These are phyloP conservation scores for Drosophila atripex DNA, from an alignment of 2,888 invertebrate species.

Conservation along the genomic window DNA sequence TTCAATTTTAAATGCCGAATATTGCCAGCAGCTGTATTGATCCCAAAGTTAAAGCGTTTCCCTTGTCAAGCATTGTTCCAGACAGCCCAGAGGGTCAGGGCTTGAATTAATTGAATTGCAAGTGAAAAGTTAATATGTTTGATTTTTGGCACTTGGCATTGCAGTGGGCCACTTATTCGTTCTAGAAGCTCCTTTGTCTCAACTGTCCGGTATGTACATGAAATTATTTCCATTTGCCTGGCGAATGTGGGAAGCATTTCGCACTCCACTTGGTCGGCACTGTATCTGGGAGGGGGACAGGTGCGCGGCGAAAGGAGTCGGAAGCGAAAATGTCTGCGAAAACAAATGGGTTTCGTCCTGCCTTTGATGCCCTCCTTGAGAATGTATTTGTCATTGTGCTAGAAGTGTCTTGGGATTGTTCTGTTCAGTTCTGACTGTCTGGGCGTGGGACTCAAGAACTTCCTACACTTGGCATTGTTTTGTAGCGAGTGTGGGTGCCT, in stretches of 20 bases:
- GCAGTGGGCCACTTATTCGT: neutral
- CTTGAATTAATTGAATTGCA: neutral
- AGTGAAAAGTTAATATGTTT: neutral
- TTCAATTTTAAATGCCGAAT: neutral
- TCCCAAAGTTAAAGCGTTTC: neutral
- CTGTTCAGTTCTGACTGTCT: conserved; percentile 35
- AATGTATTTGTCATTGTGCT: conserved; percentile 67
- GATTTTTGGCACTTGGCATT: neutral
- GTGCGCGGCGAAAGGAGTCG: conserved; percentile 27
- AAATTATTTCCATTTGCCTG: conserved; percentile 41
- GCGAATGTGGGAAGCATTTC: conserved; percentile 25
- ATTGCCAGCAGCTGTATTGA: conserved; percentile 2
- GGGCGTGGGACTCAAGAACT: conserved; percentile 45
- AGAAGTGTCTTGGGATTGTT: conserved; percentile 57
- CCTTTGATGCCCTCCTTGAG: conserved; percentile 47
- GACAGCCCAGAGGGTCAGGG: too few relatives aligned
- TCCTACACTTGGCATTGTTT: conserved; percentile 62
- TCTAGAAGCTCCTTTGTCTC: conserved; percentile 14
- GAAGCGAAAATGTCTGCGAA: conserved; percentile 46
- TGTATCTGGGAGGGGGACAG: conserved; percentile 32
- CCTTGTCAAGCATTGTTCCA: too few relatives aligned
- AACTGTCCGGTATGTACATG: conserved; percentile 25
- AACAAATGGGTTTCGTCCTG: conserved; percentile 40
- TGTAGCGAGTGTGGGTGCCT: conserved; percentile 30
- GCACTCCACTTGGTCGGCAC: conserved; percentile 31